phyloP scores from a whole-genome alignment of 2,797 vertebrate species.

The Sibirionetta formosa region DNA sequence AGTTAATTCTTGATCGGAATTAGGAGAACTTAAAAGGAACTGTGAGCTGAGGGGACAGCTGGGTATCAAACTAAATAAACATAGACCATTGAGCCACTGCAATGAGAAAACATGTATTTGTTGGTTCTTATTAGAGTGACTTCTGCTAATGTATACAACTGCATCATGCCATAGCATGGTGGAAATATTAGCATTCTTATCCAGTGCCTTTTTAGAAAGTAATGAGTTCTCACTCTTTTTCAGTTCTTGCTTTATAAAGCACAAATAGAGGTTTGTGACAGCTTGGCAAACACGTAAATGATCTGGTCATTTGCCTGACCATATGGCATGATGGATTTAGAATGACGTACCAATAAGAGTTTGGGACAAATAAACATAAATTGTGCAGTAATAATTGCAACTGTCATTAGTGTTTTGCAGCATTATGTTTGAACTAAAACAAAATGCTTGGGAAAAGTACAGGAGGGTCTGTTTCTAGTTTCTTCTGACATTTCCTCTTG shows the following conservation, averaged over 20 bases:
- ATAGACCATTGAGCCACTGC: neutral
- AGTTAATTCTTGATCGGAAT: neutral
- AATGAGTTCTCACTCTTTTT: neutral
- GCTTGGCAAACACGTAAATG: neutral
- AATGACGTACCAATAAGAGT: neutral
- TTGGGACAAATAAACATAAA: neutral
- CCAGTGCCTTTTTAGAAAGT: neutral
- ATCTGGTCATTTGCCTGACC: neutral
- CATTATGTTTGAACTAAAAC: neutral
- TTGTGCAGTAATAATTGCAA: neutral
- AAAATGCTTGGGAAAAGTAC: neutral
- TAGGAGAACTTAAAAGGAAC: neutral
- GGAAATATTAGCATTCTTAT: neutral
- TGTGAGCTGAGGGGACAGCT: neutral
- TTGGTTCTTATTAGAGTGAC: neutral
- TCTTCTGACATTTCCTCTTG: neutral
- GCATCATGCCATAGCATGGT: rapidly evolving
- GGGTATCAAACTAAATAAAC: neutral
- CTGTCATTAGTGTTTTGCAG: neutral
- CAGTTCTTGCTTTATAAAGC: neutral
- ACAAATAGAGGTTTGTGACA: neutral
- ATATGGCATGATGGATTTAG: neutral
- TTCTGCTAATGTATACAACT: neutral
- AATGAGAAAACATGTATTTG: neutral
- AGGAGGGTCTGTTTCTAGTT: neutral